Base-by-base conservation (phyloP, 1,140 invertebrate species). In the Drosophila mauritiana region DNA sequence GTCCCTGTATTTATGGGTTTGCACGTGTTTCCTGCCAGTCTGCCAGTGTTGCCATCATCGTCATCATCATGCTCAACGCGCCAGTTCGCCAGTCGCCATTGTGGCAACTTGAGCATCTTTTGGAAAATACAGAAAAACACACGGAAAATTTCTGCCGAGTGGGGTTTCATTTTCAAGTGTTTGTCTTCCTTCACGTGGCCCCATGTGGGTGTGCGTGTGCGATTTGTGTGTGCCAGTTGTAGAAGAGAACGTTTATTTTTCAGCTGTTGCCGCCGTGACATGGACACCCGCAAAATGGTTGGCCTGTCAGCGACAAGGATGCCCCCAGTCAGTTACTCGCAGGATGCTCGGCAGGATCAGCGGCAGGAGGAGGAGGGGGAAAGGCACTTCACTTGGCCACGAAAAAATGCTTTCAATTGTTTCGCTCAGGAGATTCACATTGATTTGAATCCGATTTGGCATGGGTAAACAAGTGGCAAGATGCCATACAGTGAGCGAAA, bases 101-200 rank as follows among this genome's bases (percentile, higher is more conserved):
- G 63, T 78, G 63, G 74, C 64, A 86, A 67, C 78, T 74, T 65
- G 64, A 86, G 78, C 67, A 74, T 81, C 78, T 85, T 86, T 85
- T 69, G 8, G 37, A 70, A 48, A 70, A 70, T 15, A 70, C 63
- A 69, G 69, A 64, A 54, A 43, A 46, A 43, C 37, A 54, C 13
- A 48, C 34, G 43, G 54, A 55, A 65, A 63, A 77, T 73, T 74
- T 51, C 56, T 67, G 51, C 61, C 69, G 55, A 86, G 78, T 82
- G 83, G 55, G 65, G 75, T 73, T 76, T 86, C 84, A 59, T 67
- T 79, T 86, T 82, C 69, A 82, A 86, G 83, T 82, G 64, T 84
- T 75, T 69, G 59, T 65, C 34, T 69, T 40, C 39, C 34, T 69
- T 40, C 39, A 43, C 63, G 45, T 70, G 78, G n/a, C n/a, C 25